These are phyloP conservation scores for Brachystomella parvula DNA, from an alignment of 1,140 invertebrate species.

Conservation along the genomic window DNA sequence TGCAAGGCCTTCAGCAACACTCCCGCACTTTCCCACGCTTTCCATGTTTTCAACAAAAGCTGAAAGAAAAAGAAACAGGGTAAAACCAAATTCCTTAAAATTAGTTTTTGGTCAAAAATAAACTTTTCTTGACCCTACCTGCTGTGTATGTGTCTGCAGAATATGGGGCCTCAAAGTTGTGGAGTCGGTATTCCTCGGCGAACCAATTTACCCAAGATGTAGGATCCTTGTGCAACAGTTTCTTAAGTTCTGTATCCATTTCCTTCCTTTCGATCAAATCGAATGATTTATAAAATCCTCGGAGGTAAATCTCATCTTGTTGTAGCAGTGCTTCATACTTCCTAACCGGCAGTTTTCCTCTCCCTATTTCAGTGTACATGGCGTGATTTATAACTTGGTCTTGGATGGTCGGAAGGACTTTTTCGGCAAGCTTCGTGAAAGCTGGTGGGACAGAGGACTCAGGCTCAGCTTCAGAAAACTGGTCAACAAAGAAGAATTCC, in stretches of 20 bases:
- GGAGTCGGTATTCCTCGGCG: neutral
- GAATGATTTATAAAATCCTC: slow-evolving; percentile 15
- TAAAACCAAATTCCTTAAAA: neutral
- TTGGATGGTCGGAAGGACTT: neutral
- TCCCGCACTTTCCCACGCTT: neutral
- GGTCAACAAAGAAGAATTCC: slow-evolving; percentile 11
- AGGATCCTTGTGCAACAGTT: neutral
- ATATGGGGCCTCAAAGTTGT: neutral
- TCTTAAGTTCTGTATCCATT: neutral
- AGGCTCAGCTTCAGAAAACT: neutral
- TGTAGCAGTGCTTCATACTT: slow-evolving; percentile 14
- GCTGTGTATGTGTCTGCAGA: neutral
- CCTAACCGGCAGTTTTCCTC: neutral
- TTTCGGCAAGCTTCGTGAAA: neutral
- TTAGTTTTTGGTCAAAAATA: too few species aligned
- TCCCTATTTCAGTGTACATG: slow-evolving; percentile 1
- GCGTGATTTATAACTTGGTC: neutral
- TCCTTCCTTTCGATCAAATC: slow-evolving; percentile 1
- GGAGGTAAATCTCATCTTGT: slow-evolving; percentile 19
- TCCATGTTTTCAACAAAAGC: too few species aligned
- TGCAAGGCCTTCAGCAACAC: neutral
- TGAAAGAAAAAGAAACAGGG: neutral
- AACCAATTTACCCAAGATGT: neutral
- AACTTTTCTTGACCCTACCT: neutral
- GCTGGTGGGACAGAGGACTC: neutral